Base-by-base conservation (phyloP, 2,888 invertebrate species). In the Orchestes rusci region DNA sequence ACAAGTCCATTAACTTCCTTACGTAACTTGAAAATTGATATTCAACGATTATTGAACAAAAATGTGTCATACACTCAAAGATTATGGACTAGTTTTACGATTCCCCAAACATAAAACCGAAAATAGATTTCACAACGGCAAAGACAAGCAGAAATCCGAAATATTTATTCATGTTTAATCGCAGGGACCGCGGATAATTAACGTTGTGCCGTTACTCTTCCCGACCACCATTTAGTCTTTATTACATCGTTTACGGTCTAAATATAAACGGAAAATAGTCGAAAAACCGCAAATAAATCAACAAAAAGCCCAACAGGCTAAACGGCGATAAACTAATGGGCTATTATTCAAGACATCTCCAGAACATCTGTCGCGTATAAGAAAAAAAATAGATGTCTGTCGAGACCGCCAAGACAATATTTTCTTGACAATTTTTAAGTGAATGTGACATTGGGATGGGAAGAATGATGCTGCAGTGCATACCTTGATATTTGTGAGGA, bases 361-460 rank as follows among this genome's bases (percentile, higher is more conserved):
- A 23, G 31, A 57, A 58, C 60, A 59, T 60, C 59, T 60, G 60
- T 57, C 56, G 45, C 35, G 15, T n/a, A 15, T 30, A 38, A 50
- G 29, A 29, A 38, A 27, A 27, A 12, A 27, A 12, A 40, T 28
- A 31, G 58, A 56, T 54, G 53, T 51, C 42, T 43, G 50, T 38
- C 48, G 43, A 50, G 49, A 52, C n/a, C n/a, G n/a, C n/a, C n/a
- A n/a, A n/a, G n/a, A n/a, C n/a, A n/a, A 59, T 58, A 59, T 59
- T 58, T 59, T 56, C 56, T 53, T 53, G 57, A 59, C 58, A 56
- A 55, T 59, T 58, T 60, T 56, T 55, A 58, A 55, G 53, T 45
- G 55, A 59, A n/a, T n/a, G n/a, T n/a, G n/a, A n/a, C n/a, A n/a
- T n/a, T n/a, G n/a, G n/a, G n/a, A n/a, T n/a, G n/a, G n/a, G n/a